Evolutionary conservation across 2,797 vertebrate species (phyloP).

Genomic region (Trichosurus vulpecula): DNA sequence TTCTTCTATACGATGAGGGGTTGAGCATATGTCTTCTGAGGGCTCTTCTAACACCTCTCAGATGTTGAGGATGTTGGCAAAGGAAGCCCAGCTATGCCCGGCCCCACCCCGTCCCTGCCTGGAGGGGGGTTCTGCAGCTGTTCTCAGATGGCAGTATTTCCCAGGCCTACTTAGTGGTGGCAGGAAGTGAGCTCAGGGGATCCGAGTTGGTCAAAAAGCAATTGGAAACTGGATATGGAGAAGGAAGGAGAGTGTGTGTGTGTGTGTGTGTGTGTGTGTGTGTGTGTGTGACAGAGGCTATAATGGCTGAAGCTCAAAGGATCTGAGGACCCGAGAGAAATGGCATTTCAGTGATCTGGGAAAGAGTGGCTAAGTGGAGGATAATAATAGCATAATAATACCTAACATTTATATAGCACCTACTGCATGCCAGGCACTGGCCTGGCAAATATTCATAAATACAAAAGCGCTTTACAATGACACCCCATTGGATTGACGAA

Average conservation of each 20-base stretch:
- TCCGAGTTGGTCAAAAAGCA: background rate
- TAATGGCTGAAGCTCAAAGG: background rate
- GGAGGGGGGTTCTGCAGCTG: background rate
- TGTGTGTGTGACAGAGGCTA: background rate
- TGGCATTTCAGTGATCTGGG: background rate
- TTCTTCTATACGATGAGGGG: background rate
- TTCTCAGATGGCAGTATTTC: background rate
- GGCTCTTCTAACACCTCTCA: background rate
- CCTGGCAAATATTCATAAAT: background rate
- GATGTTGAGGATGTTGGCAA: background rate
- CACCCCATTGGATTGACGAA: background rate
- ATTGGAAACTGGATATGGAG: background rate
- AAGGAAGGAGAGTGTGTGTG: background rate
- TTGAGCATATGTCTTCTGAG: background rate
- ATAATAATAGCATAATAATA: background rate
- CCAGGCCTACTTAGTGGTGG: background rate
- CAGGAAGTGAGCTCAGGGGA: background rate
- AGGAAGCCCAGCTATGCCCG: background rate
- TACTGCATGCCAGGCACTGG: background rate
- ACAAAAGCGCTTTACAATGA: background rate
- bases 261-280: too few relatives aligned
- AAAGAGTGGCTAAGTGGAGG: background rate
- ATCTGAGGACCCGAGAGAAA: background rate
- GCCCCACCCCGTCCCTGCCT: background rate
- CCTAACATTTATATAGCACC: background rate